phyloP scores from a whole-genome alignment of 2,113 vertebrate genomes.

The Ptychochromis oligacanthus region DNA sequence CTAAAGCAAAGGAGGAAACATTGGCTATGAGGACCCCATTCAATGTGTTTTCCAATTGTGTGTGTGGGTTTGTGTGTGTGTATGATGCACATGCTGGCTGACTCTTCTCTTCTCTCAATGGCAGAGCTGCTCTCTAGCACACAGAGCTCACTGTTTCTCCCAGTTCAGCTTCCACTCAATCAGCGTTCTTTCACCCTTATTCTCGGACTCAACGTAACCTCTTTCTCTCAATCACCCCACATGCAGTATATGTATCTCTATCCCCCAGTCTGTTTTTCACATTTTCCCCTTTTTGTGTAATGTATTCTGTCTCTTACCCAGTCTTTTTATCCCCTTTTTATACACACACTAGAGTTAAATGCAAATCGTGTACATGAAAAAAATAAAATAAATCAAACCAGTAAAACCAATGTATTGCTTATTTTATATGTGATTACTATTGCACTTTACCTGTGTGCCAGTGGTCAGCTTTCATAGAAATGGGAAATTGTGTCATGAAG shows the following conservation, averaged over 20 bases:
- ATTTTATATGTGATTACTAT: background rate
- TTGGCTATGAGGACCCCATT: constrained; percentile 44
- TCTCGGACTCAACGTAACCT: constrained; percentile 2
- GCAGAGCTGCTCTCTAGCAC: constrained; percentile 44
- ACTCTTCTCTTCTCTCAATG: constrained; percentile 38
- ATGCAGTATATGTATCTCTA: background rate
- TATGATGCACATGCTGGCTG: constrained; percentile 45
- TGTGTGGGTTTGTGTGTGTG: constrained; percentile 12
- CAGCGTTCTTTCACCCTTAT: constrained; percentile 23
- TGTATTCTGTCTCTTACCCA: too few species aligned
- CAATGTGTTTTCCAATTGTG: constrained; percentile 20
- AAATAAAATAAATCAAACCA: background rate
- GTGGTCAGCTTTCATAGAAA: constrained; percentile 11
- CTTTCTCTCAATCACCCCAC: background rate
- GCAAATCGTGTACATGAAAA: background rate
- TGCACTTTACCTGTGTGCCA: background rate
- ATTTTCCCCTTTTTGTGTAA: background rate
- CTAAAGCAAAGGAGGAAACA: constrained; percentile 45
- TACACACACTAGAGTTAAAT: background rate
- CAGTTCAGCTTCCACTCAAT: constrained; percentile 55
- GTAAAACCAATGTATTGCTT: background rate
- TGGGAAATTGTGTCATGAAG: background rate
- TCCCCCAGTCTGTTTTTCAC: background rate
- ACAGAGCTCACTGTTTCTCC: constrained; percentile 62
- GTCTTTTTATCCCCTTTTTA: background rate